These are phyloP conservation scores for Coelopa pilipes DNA, from an alignment of 2,888 invertebrate species.

Conservation along the genomic window DNA sequence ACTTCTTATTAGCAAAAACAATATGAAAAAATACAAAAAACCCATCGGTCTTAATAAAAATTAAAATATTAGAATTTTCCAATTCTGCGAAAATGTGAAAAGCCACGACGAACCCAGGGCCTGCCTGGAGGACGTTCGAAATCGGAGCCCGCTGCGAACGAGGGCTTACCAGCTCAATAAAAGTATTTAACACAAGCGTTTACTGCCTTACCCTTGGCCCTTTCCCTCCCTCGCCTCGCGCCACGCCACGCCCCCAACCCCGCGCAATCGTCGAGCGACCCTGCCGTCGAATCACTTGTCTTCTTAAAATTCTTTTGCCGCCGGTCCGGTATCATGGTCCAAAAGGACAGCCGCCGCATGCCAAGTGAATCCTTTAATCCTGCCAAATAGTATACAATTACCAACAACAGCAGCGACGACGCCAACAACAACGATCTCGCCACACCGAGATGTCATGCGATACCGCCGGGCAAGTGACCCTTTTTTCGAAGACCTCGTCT, in stretches of 20 bases:
- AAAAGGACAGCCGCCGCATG: slow-evolving; percentile 33
- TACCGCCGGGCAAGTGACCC: slow-evolving; percentile 54
- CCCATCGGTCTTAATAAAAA: too few relatives aligned
- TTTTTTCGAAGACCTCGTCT: slow-evolving; percentile 46
- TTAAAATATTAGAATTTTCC: too few relatives aligned
- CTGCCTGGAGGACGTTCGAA: too few relatives aligned
- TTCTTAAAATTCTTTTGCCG: slow-evolving; percentile 23
- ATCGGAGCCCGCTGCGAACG: too few relatives aligned
- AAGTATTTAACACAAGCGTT: slow-evolving; percentile 66
- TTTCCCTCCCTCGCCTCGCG: too few relatives aligned
- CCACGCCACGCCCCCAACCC: too few relatives aligned
- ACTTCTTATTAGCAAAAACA: too few relatives aligned
- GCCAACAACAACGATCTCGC: too few relatives aligned
- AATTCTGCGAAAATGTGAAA: too few relatives aligned
- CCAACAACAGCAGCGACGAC: slow-evolving; percentile 44
- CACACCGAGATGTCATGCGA: slow-evolving; percentile 34
- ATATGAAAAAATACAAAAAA: too few relatives aligned
- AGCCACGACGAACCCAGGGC: too few relatives aligned
- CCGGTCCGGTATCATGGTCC: slow-evolving; percentile 26
- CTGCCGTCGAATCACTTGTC: slow-evolving; percentile 25
- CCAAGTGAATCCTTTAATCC: slow-evolving; percentile 63
- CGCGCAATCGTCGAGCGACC: too few relatives aligned
- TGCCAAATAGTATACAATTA: slow-evolving; percentile 65
- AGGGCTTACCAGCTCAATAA: slow-evolving; percentile 66
- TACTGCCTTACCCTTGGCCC: slow-evolving; percentile 53